phyloP scores from a whole-genome alignment of 2,113 vertebrate species.

The Caloenas nicobarica region DNA sequence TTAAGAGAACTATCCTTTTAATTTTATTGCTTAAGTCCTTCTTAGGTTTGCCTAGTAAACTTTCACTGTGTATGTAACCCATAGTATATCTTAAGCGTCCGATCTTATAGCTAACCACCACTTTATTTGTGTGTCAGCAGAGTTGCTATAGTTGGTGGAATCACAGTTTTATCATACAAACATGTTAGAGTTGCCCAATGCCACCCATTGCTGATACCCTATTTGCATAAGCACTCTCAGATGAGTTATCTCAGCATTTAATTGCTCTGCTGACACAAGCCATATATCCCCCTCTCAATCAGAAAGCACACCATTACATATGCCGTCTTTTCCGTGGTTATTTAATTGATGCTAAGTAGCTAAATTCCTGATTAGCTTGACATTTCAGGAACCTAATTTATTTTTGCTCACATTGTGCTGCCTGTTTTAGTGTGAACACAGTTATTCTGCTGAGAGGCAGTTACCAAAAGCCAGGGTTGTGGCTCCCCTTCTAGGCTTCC shows the following conservation, averaged over 20 bases:
- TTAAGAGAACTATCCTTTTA: background rate
- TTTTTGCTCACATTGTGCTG: background rate
- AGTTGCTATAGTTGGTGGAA: background rate
- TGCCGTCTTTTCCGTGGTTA: background rate
- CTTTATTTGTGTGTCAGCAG: background rate
- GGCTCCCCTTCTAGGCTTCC: background rate
- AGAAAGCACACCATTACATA: background rate
- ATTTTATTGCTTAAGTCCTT: background rate
- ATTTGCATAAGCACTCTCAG: background rate
- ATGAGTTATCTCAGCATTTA: background rate
- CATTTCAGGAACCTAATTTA: conserved; percentile 15
- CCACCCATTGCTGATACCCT: background rate
- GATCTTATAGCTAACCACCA: background rate
- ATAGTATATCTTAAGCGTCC: background rate
- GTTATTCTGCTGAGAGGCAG: background rate
- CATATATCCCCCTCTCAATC: background rate
- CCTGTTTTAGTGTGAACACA: background rate
- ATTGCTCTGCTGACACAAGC: conserved; percentile 21
- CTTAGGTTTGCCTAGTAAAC: background rate
- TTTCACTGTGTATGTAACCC: background rate
- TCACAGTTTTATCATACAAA: background rate
- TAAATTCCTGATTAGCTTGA: conserved; percentile 46
- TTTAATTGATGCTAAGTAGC: conserved; percentile 17
- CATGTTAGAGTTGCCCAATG: background rate
- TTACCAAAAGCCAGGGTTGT: background rate